These are phyloP conservation scores for Panthera tigris DNA, from an alignment of 2,113 vertebrate species.

Conservation along the genomic window DNA sequence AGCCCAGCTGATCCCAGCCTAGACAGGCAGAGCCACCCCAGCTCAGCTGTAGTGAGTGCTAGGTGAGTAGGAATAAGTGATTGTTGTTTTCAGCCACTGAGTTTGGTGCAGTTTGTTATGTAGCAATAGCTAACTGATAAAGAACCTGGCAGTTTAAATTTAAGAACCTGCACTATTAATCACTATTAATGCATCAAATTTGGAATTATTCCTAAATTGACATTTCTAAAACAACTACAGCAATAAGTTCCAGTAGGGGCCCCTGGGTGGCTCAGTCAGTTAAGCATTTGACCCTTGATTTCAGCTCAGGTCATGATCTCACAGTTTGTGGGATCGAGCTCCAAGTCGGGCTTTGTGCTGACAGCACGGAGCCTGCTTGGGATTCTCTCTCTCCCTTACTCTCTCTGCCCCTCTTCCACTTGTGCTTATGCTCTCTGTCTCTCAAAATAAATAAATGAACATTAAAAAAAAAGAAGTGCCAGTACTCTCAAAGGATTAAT, in stretches of 20 bases:
- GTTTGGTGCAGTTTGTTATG: neutral
- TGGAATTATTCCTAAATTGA: constrained; percentile 49
- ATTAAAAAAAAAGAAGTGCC: too few species aligned
- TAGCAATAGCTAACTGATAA: constrained; percentile 30
- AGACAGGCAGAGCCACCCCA: neutral
- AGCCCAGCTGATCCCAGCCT: neutral
- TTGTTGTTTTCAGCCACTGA: constrained; percentile 39
- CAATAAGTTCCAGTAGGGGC: neutral
- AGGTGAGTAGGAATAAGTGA: constrained; percentile 17
- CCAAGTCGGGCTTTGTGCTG: too few species aligned
- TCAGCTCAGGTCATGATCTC: too few species aligned
- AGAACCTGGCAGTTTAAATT: neutral
- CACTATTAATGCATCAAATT: constrained; percentile 4
- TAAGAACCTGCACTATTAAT: constrained; percentile 1
- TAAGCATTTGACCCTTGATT: too few species aligned
- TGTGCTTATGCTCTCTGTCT: too few species aligned
- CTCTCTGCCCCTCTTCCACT: too few species aligned
- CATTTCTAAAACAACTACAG: constrained; percentile 59
- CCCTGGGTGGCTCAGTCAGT: too few species aligned
- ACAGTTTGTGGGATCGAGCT: too few species aligned
- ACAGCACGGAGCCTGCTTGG: too few species aligned
- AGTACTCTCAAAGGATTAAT: constrained; percentile 4
- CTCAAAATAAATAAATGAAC: too few species aligned
- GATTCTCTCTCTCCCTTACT: too few species aligned
- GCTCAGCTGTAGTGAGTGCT: neutral